phyloP scores from a whole-genome alignment of 1,140 invertebrate genomes.

The Penaeus indicus region DNA sequence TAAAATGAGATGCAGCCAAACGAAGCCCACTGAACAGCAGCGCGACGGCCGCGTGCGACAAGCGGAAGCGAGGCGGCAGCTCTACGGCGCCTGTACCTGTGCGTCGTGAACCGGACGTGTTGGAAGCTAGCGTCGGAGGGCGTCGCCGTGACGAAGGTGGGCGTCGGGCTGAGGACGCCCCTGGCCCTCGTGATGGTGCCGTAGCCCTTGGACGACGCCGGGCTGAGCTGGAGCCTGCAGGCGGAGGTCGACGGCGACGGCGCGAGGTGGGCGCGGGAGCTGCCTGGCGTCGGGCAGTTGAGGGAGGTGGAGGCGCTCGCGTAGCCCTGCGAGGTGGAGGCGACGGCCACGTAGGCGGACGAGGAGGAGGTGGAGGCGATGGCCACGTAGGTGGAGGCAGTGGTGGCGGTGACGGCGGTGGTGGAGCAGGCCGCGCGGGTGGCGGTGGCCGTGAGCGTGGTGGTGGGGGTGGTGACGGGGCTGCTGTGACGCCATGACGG shows the following conservation, averaged over 20 bases:
- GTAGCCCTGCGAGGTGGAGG: background rate
- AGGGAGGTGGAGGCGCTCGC: background rate
- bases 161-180: background rate
- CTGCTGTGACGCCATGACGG: conserved; percentile 23
- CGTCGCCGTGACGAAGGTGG: conserved; percentile 19
- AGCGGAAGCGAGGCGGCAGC: too few species aligned
- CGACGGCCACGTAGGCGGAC: background rate
- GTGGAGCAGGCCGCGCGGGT: background rate
- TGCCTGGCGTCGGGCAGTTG: too few species aligned
- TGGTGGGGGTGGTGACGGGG: background rate
- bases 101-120: conserved; percentile 19
- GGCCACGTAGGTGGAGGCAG: background rate
- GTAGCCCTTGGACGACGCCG: background rate
- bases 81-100: background rate
- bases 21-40: too few species aligned
- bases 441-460: background rate
- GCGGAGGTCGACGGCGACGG: background rate
- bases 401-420: background rate
- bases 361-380: background rate
- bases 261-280: background rate
- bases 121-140: conserved; percentile 1
- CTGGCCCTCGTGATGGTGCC: background rate
- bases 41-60: too few species aligned
- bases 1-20: too few species aligned
- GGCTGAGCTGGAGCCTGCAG: background rate